A percentile compares a stretch with the other conserved stretches of the same genome.
Conservation (phyloP, 1,140 invertebrate species). For the Drosophila melanica region DNA sequence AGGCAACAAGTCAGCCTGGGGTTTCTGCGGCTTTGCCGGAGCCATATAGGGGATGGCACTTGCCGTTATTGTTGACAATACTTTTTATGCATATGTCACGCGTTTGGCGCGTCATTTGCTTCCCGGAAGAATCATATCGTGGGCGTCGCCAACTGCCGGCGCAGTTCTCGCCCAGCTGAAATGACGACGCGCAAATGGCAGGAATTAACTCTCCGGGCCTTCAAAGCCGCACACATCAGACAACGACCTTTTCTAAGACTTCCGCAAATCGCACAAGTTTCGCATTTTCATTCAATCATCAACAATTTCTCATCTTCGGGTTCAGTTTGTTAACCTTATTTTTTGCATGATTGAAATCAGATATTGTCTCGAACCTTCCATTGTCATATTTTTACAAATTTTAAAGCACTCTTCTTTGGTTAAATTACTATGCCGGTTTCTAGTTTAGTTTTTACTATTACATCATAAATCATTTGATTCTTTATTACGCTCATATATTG, state of each 20-base stretch:
- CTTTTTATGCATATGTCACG: conserved; percentile 13
- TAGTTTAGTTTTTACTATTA: conserved; percentile 3
- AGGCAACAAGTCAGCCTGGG: conserved; percentile 53
- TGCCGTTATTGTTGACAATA: conserved; percentile 63
- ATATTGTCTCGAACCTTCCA: no score
- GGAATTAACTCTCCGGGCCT: neutral
- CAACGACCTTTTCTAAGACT: no score
- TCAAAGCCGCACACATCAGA: no score
- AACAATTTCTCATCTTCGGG: no score
- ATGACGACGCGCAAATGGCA: conserved; percentile 44
- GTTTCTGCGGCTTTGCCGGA: neutral
- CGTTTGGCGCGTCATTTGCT: conserved; percentile 48
- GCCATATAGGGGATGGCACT: neutral
- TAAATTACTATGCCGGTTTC: neutral
- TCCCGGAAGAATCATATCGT: conserved; percentile 49
- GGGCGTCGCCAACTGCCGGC: conserved; percentile 6
- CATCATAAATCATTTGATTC: conserved; percentile 13
- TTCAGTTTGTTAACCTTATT: no score
- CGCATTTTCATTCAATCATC: no score
- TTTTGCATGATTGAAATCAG: no score
- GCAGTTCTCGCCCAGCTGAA: neutral
- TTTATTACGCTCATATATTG: conserved; percentile 7
- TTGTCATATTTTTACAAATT: neutral
- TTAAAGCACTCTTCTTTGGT: neutral
- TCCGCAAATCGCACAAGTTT: no score